Evolutionary conservation across 1,140 invertebrate species (phyloP).

Genomic region (Habropoda laboriosa): DNA sequence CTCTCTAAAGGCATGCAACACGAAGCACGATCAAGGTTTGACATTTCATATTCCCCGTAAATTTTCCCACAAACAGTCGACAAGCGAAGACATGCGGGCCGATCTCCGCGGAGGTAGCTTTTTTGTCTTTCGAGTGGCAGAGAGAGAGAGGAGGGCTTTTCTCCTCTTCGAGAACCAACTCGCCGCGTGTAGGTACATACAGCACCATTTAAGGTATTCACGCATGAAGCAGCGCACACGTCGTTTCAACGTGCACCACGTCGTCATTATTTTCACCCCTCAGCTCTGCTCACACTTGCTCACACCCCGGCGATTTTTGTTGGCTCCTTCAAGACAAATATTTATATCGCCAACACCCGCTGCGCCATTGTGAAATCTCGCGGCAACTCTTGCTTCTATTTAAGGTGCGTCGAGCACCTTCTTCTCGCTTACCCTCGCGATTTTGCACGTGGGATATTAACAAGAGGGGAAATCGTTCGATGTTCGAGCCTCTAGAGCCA

Average conservation of each 20-base stretch:
- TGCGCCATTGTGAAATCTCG: slow-evolving; percentile 69
- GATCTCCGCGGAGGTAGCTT: slow-evolving; percentile 62
- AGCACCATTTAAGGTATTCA: slow-evolving; percentile 49
- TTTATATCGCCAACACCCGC: slow-evolving; percentile 76
- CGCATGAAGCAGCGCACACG: slow-evolving; percentile 22
- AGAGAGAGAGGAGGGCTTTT: slow-evolving; percentile 64
- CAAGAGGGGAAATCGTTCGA: not conserved
- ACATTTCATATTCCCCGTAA: slow-evolving; percentile 40
- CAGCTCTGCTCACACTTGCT: slow-evolving; percentile 56
- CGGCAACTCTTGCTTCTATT: slow-evolving; percentile 52
- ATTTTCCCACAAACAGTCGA: slow-evolving; percentile 70
- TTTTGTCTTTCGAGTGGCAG: slow-evolving; percentile 68
- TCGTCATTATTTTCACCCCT: slow-evolving; percentile 67
- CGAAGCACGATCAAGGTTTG: slow-evolving; percentile 18
- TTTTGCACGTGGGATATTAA: not conserved
- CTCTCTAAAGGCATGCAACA: not conserved
- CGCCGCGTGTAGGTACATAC: slow-evolving; percentile 19
- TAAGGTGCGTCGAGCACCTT: slow-evolving; percentile 46
- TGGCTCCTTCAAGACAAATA: slow-evolving; percentile 72
- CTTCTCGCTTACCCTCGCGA: not conserved
- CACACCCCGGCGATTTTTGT: slow-evolving; percentile 41
- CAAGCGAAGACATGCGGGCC: slow-evolving; percentile 72
- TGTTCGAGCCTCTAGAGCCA: not conserved
- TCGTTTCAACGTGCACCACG: slow-evolving; percentile 42
- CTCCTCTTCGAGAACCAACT: slow-evolving; percentile 58